Evolutionary conservation across 2,888 invertebrate genomes (phyloP).

Genomic region (Callyntrura guangdongensis): DNA sequence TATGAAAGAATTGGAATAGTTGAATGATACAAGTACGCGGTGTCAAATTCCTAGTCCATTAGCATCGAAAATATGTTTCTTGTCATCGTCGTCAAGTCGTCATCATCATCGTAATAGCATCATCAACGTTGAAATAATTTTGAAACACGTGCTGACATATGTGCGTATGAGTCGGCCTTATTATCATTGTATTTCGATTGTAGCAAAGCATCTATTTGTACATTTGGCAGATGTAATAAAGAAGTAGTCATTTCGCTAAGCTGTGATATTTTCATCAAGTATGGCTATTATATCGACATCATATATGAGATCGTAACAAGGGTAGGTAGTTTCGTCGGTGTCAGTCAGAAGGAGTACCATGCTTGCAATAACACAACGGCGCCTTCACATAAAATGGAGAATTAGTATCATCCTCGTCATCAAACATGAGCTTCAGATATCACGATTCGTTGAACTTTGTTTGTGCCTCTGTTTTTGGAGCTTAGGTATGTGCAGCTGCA

Average conservation of each 20-base stretch:
- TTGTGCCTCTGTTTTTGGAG: background rate
- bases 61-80: slow-evolving; percentile 35
- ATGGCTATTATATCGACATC: slow-evolving; percentile 48
- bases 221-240: slow-evolving; percentile 43
- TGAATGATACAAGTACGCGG: background rate
- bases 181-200: slow-evolving; percentile 18
- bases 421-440: slow-evolving; percentile 8
- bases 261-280: slow-evolving; percentile 65
- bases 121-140: background rate
- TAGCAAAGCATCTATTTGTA: background rate
- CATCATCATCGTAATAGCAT: background rate
- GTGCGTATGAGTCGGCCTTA: background rate
- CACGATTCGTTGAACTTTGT: slow-evolving; percentile 53
- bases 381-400: slow-evolving; percentile 16
- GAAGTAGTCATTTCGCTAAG: slow-evolving; percentile 36
- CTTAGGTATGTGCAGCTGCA: background rate
- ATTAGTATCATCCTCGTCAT: slow-evolving; percentile 26
- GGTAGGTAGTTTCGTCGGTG: slow-evolving; percentile 69
- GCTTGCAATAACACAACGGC: slow-evolving; percentile 29
- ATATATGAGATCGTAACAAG: background rate
- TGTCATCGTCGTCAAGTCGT: background rate
- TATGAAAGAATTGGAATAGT: background rate
- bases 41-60: slow-evolving; percentile 36
- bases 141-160: slow-evolving; percentile 42
- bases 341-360: slow-evolving; percentile 65